Percentiles rank a stretch among this genome's conserved stretches.
Conservation (phyloP, 1,140 invertebrate genomes). For the Nasonia vitripennis region DNA sequence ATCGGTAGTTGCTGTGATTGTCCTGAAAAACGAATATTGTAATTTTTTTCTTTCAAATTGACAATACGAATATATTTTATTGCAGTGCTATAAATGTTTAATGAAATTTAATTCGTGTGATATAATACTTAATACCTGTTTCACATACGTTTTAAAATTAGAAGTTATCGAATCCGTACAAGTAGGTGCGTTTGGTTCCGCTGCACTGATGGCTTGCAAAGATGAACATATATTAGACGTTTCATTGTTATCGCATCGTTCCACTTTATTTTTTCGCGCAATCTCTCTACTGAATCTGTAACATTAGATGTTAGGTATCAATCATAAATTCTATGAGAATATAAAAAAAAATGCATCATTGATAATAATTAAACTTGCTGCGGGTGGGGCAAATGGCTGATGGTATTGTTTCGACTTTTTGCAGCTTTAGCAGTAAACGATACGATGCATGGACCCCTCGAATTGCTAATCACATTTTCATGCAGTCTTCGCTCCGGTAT, state of each 20-base stretch:
- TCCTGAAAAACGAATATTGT: not conserved
- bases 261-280: not conserved
- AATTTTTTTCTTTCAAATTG: not conserved
- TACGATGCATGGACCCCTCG: slow-evolving; percentile 61
- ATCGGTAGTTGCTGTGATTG: not conserved
- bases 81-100: no score
- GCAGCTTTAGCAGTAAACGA: slow-evolving; percentile 60
- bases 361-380: slow-evolving; percentile 54
- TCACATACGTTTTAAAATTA: slow-evolving; percentile 29
- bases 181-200: not conserved
- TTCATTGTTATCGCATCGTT: not conserved
- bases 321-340: not conserved
- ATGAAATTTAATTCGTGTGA: no score
- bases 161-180: not conserved
- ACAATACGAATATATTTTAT: no score
- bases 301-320: not conserved
- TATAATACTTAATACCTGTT: no score
- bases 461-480: slow-evolving; percentile 59
- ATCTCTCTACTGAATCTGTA: slow-evolving; percentile 9
- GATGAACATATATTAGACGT: not conserved
- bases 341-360: not conserved
- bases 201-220: not conserved
- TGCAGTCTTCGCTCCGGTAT: slow-evolving; percentile 64
- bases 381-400: slow-evolving; percentile 53
- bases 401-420: slow-evolving; percentile 58